phyloP scores from a whole-genome alignment of 2,113 vertebrate genomes.

The Hemiscyllium ocellatum region DNA sequence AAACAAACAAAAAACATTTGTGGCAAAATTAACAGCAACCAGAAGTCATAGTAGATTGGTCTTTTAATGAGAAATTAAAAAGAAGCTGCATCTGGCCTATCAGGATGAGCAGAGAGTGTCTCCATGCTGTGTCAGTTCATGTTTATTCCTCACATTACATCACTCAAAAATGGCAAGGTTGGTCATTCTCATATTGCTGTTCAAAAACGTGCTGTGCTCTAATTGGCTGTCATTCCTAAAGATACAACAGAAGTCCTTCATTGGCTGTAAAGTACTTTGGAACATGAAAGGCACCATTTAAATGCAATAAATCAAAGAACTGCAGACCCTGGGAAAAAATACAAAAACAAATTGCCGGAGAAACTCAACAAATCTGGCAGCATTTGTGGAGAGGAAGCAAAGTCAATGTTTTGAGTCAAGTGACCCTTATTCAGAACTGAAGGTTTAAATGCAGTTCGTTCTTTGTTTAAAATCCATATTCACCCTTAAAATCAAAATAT shows the following conservation, averaged over 20 bases:
- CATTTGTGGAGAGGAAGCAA: too few species aligned
- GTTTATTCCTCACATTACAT: background rate
- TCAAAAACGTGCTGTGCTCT: background rate
- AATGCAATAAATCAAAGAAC: background rate
- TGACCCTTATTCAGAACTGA: too few species aligned
- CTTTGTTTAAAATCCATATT: too few species aligned
- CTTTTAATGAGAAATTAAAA: background rate
- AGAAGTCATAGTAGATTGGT: background rate
- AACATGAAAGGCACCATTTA: background rate
- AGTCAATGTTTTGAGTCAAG: too few species aligned
- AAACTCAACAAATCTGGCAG: too few species aligned
- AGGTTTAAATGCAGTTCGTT: too few species aligned
- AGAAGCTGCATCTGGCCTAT: background rate
- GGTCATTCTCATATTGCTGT: background rate
- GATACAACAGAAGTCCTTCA: background rate
- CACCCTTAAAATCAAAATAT: background rate
- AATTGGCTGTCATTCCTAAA: background rate
- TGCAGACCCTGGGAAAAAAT: too few species aligned
- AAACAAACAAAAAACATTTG: background rate
- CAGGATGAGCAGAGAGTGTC: background rate
- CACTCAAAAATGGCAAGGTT: background rate
- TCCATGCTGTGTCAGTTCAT: background rate
- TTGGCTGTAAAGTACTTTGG: background rate
- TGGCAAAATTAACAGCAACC: background rate
- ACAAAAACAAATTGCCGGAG: too few species aligned